These are phyloP conservation scores for Triplophysa siluroides DNA, from an alignment of 2,113 vertebrate species.

Conservation along the genomic window DNA sequence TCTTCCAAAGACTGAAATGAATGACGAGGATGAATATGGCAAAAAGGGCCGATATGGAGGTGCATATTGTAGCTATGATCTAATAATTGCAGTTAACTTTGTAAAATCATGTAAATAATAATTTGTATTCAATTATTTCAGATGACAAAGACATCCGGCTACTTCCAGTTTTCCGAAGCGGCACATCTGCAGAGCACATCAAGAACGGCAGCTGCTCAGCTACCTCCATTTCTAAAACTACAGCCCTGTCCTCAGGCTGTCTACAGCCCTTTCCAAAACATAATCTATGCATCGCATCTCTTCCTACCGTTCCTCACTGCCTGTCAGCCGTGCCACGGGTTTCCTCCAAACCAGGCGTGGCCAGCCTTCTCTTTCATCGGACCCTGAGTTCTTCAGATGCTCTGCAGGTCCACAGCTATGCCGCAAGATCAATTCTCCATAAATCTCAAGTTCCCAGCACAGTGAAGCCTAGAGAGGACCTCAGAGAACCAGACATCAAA, in stretches of 20 bases:
- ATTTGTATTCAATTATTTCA: slow-evolving; percentile 8
- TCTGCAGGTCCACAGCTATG: slow-evolving; percentile 85
- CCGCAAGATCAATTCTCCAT: slow-evolving; percentile 58
- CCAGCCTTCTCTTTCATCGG: slow-evolving; percentile 78
- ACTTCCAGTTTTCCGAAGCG: slow-evolving; percentile 1
- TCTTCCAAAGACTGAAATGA: slow-evolving; percentile 83
- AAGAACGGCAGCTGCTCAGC: slow-evolving; percentile 12
- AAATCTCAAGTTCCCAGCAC: slow-evolving; percentile 62
- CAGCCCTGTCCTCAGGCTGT: slow-evolving; percentile 55
- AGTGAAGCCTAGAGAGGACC: slow-evolving; percentile 57
- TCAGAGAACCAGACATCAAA: slow-evolving; percentile 9
- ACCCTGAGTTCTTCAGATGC: slow-evolving; percentile 78
- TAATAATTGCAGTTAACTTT: neutral
- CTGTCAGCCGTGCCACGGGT: slow-evolving; percentile 45
- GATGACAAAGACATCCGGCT: neutral
- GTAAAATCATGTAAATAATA: neutral
- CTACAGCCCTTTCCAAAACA: slow-evolving; percentile 59
- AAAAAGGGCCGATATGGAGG: slow-evolving; percentile 71
- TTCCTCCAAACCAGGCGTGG: slow-evolving; percentile 78
- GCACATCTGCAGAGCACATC: neutral
- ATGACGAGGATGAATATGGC: slow-evolving; percentile 62
- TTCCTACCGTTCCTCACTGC: slow-evolving; percentile 52
- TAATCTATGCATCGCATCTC: slow-evolving; percentile 56
- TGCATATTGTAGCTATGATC: slow-evolving; percentile 25
- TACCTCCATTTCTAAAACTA: slow-evolving; percentile 46